Evolutionary conservation across 2,888 invertebrate genomes (phyloP).

Genomic region (Erpobdella octoculata): DNA sequence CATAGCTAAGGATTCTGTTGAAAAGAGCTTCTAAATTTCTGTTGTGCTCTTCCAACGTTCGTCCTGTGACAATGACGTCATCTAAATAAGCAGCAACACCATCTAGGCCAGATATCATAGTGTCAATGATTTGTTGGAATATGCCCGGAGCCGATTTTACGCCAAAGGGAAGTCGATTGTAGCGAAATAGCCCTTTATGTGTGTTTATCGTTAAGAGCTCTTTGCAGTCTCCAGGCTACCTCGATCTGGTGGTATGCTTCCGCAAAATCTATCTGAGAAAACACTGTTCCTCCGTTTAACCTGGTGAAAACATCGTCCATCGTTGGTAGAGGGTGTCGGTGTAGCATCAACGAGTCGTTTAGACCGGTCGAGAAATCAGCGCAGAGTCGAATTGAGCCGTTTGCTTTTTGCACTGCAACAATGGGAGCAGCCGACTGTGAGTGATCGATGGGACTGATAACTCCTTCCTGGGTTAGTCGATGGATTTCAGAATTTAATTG

Average conservation of each 20-base stretch:
- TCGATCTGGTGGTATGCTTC: neutral
- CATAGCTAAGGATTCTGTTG: neutral
- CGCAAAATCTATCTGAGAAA: neutral
- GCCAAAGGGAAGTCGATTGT: neutral
- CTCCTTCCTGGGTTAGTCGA: too few relatives aligned
- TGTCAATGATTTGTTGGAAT: neutral
- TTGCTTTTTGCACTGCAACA: neutral
- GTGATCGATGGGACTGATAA: too few relatives aligned
- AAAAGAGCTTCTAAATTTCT: neutral
- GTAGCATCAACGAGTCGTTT: neutral
- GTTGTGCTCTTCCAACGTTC: neutral
- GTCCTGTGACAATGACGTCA: constrained; percentile 16
- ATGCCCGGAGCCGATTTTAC: neutral
- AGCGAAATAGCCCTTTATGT: neutral
- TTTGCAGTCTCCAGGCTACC: neutral
- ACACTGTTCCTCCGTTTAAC: neutral
- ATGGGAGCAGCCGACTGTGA: neutral
- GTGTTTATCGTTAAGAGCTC: neutral
- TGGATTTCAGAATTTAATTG: too few relatives aligned
- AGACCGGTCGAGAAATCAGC: neutral
- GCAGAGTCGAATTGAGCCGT: neutral
- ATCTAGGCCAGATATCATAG: neutral
- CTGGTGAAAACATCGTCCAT: neutral
- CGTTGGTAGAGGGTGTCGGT: constrained; percentile 5
- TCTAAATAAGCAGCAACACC: neutral